phyloP scores from a whole-genome alignment of 2,113 vertebrate genomes.

The Thermophis baileyi region DNA sequence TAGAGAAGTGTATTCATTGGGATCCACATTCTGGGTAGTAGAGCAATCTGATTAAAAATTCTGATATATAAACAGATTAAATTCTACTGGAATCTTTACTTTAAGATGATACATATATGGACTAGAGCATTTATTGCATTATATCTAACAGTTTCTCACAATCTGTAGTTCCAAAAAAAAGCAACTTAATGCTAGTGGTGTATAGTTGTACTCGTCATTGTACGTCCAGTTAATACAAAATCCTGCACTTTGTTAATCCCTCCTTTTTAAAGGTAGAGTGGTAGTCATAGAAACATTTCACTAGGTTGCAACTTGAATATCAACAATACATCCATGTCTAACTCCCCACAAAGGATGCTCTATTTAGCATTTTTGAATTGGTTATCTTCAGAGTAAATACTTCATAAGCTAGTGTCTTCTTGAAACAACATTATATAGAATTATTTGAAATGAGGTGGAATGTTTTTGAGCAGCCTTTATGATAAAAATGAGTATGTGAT shows the following conservation, averaged over 20 bases:
- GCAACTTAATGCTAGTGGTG: neutral
- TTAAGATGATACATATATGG: neutral
- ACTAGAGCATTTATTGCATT: too few species aligned
- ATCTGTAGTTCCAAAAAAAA: neutral
- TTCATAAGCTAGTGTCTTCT: neutral
- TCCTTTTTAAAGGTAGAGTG: neutral
- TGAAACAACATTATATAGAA: neutral
- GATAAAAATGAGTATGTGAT: neutral
- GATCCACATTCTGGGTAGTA: neutral
- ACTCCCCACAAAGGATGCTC: neutral
- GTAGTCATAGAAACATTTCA: neutral
- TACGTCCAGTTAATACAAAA: neutral
- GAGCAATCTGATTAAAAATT: neutral
- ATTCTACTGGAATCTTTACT: neutral
- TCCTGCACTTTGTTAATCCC: neutral
- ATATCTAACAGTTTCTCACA: neutral
- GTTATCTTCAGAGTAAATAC: neutral
- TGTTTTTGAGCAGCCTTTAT: neutral
- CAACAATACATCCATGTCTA: neutral
- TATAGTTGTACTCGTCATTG: neutral
- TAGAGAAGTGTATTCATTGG: neutral
- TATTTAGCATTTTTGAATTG: neutral
- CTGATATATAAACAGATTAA: neutral
- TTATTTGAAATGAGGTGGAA: neutral
- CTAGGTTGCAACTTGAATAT: neutral